Evolutionary conservation across 2,113 vertebrate genomes (phyloP).

Genomic region (Bothrops jararaca): DNA sequence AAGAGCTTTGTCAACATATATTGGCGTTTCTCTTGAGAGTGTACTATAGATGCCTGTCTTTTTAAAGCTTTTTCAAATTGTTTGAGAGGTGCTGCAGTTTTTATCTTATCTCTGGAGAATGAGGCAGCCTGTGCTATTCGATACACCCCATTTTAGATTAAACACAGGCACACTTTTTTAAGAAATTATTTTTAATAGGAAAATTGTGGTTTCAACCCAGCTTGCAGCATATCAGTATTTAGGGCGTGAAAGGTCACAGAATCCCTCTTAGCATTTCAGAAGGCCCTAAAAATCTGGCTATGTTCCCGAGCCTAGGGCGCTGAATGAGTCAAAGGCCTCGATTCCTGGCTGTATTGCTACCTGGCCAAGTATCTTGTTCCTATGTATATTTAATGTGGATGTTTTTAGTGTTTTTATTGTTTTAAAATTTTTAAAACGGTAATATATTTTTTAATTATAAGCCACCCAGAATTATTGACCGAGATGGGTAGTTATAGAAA

Average conservation of each 20-base stretch:
- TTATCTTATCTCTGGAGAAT: conserved; percentile 31
- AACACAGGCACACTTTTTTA: background rate
- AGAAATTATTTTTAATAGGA: background rate
- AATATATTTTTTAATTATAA: background rate
- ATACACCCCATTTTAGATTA: background rate
- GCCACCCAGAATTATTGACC: background rate
- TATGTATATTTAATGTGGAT: background rate
- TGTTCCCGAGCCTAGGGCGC: background rate
- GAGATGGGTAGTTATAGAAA: background rate
- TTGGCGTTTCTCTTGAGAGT: conserved; percentile 46
- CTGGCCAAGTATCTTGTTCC: background rate
- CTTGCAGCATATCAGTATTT: background rate
- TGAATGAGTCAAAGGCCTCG: background rate
- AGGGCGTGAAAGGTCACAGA: background rate
- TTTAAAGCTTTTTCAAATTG: background rate
- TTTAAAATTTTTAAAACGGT: background rate
- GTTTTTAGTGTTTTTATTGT: background rate
- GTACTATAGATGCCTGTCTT: conserved; percentile 30
- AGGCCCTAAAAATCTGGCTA: background rate
- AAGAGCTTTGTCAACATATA: conserved; percentile 52
- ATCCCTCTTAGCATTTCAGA: background rate
- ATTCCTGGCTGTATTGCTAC: background rate
- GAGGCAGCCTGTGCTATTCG: background rate
- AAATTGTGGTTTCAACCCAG: background rate
- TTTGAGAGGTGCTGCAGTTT: background rate